Evolutionary conservation across 2,113 vertebrate species (phyloP), one percentile per base, ranked within the genome.

Genomic region (Eulemur rufifrons): DNA sequence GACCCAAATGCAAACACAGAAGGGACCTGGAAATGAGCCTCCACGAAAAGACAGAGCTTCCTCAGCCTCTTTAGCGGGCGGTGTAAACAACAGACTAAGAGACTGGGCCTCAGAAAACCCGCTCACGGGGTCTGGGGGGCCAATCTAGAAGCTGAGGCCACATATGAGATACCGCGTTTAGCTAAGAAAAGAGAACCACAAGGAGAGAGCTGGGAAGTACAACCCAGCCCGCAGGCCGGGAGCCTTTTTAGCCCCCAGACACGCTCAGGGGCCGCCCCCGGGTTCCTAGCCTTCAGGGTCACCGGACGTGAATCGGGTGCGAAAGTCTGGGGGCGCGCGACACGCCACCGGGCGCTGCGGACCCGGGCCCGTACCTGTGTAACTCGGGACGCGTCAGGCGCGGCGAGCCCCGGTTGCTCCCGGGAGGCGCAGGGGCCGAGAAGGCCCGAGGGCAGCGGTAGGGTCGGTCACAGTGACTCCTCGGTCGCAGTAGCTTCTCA

Each of bases 371-470:
- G 15, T 68, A 98, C 98, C 98, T 98, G 98, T 86, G 74, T 92
- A 91, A 97, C 94, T 95, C 96, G 91, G 96, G 96, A 97, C 98
- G 96, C 94, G 96, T 82, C 97, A 78, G 94, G 94, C 98, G 98
- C 98, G 77, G 95, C 37, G 89, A 89, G 96, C 96, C 94, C 94
- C 74, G 86, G 97, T 95, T 84, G 94, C 97, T 96, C 95, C 89
- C 97, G 80, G 87, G 80, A 73, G 96, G 85, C 94, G 80, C 80
- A 77, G 50, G 91, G 97, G 63, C 97, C 94, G 37, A 56, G 39
- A 39, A 77, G 93, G 91, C 95, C 95, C 93, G 45, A 74, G 86
- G 39, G 69, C 92, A 61, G 89, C 81, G 80, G 69, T 63, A 61
- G 89, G 64, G n/a, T 69, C 34, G 45, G n/a, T 93, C 68, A 61